phyloP scores from a whole-genome alignment of 2,888 invertebrate species.

The Apoda limacodes region DNA sequence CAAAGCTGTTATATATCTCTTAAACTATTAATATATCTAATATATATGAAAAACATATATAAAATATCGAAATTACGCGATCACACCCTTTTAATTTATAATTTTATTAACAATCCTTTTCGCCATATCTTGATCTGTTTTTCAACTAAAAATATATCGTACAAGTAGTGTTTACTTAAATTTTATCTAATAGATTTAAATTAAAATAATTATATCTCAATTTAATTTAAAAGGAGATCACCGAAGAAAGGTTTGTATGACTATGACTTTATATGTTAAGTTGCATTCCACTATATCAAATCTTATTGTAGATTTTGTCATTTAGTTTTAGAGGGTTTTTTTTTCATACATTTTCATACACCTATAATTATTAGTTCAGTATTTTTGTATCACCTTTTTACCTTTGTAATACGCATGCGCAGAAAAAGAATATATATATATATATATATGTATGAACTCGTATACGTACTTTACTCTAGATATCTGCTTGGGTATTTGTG shows the following conservation, averaged over 20 bases:
- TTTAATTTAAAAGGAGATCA: conserved; percentile 8
- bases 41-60: conserved; percentile 59
- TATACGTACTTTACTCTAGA: no score
- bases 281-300: no score
- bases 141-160: conserved; percentile 60
- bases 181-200: conserved; percentile 13
- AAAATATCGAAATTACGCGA: conserved; percentile 31
- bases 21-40: conserved; percentile 21
- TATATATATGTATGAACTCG: no score
- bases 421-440: no score
- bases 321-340: conserved; percentile 13
- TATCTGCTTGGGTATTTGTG: no score
- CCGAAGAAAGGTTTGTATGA: conserved; percentile 26
- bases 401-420: conserved; percentile 27
- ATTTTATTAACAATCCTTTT: conserved; percentile 40
- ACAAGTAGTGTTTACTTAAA: conserved; percentile 45
- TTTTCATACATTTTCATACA: conserved; percentile 16
- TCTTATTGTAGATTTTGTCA: conserved; percentile 14
- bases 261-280: conserved; percentile 11
- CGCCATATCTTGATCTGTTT: conserved; percentile 52
- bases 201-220: conserved; percentile 14
- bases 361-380: conserved; percentile 11
- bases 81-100: conserved; percentile 26
- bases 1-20: conserved; percentile 21
- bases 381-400: conserved; percentile 23